phyloP scores from a whole-genome alignment of 2,888 invertebrate genomes.

The Ischnura elegans region DNA sequence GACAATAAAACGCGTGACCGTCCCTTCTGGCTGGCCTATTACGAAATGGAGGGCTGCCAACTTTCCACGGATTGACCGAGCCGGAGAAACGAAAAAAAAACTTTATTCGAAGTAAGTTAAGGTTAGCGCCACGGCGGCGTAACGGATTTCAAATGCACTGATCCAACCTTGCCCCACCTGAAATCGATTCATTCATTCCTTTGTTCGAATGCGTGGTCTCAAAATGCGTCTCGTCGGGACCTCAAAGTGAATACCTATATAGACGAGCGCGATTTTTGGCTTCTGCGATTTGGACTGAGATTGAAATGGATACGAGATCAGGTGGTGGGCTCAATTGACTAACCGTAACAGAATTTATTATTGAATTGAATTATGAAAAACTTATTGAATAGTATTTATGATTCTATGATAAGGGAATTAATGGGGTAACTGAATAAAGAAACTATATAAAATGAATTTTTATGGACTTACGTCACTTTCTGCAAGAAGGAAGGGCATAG shows the following conservation, averaged over 20 bases:
- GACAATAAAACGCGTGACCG: constrained; percentile 60
- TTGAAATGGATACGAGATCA: no score
- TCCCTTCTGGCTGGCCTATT: constrained; percentile 26
- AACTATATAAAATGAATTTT: no score
- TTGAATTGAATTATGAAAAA: no score
- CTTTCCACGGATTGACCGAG: constrained; percentile 44
- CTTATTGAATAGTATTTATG: no score
- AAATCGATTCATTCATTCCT: neutral
- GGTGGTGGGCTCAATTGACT: no score
- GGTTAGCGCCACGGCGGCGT: constrained; percentile 60
- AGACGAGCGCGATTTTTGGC: neutral
- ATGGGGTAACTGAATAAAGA: no score
- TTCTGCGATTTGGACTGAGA: no score
- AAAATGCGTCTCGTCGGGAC: neutral
- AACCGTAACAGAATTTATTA: no score
- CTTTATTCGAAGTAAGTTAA: constrained; percentile 40
- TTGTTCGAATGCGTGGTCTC: neutral
- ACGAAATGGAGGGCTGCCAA: constrained; percentile 63
- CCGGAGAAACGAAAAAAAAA: neutral
- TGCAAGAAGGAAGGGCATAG: no score
- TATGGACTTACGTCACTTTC: no score
- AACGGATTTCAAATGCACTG: constrained; percentile 54
- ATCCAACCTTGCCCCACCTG: neutral
- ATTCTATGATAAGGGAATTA: no score
- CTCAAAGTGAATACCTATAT: neutral